phyloP scores from a whole-genome alignment of 1,140 invertebrate genomes.

The Drosophila parvula region DNA sequence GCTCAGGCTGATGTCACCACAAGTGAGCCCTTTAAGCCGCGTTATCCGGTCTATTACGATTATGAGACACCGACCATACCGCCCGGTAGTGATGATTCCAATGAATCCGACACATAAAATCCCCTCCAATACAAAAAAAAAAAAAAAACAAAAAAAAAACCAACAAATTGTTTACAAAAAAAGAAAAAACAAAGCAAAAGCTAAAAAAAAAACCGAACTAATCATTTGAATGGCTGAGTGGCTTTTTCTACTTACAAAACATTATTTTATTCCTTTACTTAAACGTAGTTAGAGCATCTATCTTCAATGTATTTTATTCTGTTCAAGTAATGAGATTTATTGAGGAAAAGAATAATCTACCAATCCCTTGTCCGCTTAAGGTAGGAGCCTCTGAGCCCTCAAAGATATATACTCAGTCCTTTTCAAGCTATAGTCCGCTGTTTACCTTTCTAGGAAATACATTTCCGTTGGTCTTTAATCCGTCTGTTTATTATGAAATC shows the following conservation, averaged over 20 bases:
- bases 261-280: constrained; percentile 62
- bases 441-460: background rate
- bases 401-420: background rate
- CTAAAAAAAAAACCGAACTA: constrained; percentile 43
- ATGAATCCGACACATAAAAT: constrained; percentile 79
- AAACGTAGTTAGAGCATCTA: constrained; percentile 58
- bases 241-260: constrained; percentile 59
- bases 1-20: constrained; percentile 74
- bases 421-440: background rate
- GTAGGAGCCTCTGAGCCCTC: background rate
- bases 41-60: constrained; percentile 83
- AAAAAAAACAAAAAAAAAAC: constrained; percentile 37
- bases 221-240: constrained; percentile 73
- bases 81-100: constrained; percentile 84
- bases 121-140: constrained; percentile 43
- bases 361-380: background rate
- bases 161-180: constrained; percentile 28
- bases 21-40: constrained; percentile 81
- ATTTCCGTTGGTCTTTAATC: background rate
- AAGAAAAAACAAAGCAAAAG: constrained; percentile 31
- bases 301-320: constrained; percentile 35
- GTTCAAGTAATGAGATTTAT: constrained; percentile 25
- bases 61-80: constrained; percentile 84
- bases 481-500: background rate
- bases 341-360: too few species aligned